A percentile compares a stretch with the other conserved stretches of the same genome.
phyloP scores from a whole-genome alignment of 2,113 vertebrate genomes.

The Meleagris gallopavo region DNA sequence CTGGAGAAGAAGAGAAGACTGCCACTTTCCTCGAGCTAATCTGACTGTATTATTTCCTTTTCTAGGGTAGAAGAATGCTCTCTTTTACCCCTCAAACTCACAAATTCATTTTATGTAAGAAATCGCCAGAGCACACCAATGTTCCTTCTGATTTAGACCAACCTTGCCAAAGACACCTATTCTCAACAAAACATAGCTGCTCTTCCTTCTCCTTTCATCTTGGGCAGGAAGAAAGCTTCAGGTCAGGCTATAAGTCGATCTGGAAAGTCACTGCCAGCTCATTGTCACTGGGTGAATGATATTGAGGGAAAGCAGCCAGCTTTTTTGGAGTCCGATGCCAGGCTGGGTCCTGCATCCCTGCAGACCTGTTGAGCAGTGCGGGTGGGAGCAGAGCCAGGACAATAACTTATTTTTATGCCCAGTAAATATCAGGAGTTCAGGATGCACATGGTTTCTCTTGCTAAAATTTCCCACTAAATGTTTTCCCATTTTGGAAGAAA shows the following conservation, averaged over 20 bases:
- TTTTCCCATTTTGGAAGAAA: slow-evolving; percentile 27
- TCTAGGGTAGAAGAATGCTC: background rate
- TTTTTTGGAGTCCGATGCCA: background rate
- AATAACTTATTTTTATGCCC: background rate
- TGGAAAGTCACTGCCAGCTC: background rate
- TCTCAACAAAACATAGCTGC: background rate
- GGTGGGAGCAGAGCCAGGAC: background rate
- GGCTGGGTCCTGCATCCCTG: background rate
- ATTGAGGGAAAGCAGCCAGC: background rate
- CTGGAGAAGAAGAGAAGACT: slow-evolving; percentile 39
- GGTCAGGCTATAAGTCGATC: slow-evolving; percentile 22
- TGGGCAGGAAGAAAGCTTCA: background rate
- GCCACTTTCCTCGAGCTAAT: slow-evolving; percentile 15
- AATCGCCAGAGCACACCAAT: background rate
- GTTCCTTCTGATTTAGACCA: background rate
- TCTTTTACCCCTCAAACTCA: background rate
- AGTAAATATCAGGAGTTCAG: background rate
- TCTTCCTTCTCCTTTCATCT: background rate
- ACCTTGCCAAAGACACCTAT: background rate
- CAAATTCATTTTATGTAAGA: background rate
- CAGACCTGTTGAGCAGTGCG: background rate
- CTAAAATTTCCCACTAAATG: background rate
- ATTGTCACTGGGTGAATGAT: slow-evolving; percentile 32
- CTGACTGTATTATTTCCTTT: slow-evolving; percentile 26
- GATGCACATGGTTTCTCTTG: background rate